Conservation (phyloP, 2,797 vertebrate genomes). For the Cephalopachus bancanus region DNA sequence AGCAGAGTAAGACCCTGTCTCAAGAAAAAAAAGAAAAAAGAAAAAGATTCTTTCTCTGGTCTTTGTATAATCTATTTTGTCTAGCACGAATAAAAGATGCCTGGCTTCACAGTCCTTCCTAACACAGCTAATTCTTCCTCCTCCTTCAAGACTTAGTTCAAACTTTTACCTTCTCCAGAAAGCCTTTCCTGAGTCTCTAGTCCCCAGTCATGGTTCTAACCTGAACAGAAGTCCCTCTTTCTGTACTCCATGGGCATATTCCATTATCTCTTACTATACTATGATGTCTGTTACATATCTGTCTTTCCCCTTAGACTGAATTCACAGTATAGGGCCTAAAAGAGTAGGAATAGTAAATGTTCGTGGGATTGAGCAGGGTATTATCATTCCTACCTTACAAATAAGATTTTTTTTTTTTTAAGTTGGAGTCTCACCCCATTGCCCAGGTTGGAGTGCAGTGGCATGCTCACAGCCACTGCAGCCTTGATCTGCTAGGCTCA, state of each 20-base stretch:
- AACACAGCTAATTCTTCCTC: constrained; percentile 35
- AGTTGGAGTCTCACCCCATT: too few relatives aligned
- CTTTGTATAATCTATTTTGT: not conserved
- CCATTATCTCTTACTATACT: not conserved
- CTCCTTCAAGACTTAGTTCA: not conserved
- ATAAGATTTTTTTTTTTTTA: too few relatives aligned
- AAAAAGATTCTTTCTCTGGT: not conserved
- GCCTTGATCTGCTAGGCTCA: too few relatives aligned
- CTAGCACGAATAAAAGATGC: not conserved
- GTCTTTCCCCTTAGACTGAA: not conserved
- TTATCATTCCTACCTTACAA: constrained; percentile 45
- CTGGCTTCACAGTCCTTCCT: not conserved
- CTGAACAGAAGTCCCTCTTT: not conserved
- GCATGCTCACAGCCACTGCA: too few relatives aligned
- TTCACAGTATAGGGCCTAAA: not conserved
- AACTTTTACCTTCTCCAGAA: constrained; percentile 44
- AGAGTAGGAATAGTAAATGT: constrained; percentile 5
- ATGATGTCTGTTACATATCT: not conserved
- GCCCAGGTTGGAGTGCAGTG: too few relatives aligned
- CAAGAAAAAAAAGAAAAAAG: too few relatives aligned
- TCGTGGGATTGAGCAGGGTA: not conserved
- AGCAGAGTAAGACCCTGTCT: too few relatives aligned
- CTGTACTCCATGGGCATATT: not conserved
- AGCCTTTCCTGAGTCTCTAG: not conserved
- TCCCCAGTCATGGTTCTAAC: not conserved